phyloP scores from a whole-genome alignment of 2,113 vertebrate species.

The Otus sunia region DNA sequence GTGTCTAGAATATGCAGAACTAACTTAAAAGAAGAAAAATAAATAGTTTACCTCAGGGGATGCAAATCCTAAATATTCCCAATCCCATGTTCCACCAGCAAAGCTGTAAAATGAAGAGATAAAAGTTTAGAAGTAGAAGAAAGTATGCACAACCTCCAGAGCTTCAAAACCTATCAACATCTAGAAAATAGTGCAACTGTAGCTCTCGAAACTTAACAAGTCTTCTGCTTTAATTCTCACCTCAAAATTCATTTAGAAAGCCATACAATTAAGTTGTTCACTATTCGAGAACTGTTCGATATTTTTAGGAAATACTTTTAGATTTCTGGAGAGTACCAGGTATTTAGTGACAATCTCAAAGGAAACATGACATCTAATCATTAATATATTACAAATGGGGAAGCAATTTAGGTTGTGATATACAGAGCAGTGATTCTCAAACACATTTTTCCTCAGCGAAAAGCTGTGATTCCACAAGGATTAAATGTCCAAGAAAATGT shows the following conservation, averaged over 20 bases:
- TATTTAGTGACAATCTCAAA: not conserved
- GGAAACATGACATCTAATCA: not conserved
- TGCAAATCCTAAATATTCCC: slow-evolving; percentile 98
- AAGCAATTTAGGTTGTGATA: not conserved
- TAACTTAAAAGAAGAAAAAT: not conserved
- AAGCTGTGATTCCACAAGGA: not conserved
- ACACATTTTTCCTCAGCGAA: not conserved
- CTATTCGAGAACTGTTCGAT: not conserved
- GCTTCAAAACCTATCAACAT: not conserved
- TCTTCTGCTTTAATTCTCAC: not conserved
- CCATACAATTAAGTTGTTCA: not conserved
- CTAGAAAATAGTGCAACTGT: not conserved
- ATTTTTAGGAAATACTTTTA: not conserved
- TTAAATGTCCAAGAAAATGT: not conserved
- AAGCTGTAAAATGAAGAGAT: slow-evolving; percentile 84
- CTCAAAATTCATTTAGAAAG: not conserved
- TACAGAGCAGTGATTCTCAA: not conserved
- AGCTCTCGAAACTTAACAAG: not conserved
- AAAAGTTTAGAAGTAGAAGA: slow-evolving; percentile 48
- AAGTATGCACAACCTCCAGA: not conserved
- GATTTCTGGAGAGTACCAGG: not conserved
- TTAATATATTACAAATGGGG: not conserved
- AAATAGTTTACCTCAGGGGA: slow-evolving; percentile 92
- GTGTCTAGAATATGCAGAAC: slow-evolving; percentile 56
- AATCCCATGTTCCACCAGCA: slow-evolving; percentile 98